Evolutionary conservation across 2,888 invertebrate species (phyloP).

Genomic region (Rapana venosa): DNA sequence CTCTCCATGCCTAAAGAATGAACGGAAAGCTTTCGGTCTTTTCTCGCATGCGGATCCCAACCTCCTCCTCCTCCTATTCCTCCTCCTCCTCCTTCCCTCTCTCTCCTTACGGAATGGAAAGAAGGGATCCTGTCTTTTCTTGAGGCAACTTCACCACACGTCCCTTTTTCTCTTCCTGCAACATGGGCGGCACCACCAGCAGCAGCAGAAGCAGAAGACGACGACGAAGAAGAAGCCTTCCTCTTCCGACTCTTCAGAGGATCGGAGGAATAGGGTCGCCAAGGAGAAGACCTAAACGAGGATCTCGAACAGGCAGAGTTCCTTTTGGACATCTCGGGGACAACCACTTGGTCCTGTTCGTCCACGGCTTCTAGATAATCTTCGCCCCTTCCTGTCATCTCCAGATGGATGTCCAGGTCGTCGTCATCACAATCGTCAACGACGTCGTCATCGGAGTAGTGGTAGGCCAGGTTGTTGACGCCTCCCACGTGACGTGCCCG

Average conservation of each 20-base stretch:
- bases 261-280: background rate
- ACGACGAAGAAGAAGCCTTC: too few relatives aligned
- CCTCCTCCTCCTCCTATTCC: background rate
- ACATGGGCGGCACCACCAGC: background rate
- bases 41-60: background rate
- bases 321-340: constrained; percentile 2
- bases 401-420: background rate
- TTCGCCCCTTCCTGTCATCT: constrained; percentile 12
- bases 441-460: constrained; percentile 19
- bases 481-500: background rate
- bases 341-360: background rate
- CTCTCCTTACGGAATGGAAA: too few relatives aligned
- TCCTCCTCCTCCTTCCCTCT: background rate
- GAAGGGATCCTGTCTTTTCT: too few relatives aligned
- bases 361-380: background rate
- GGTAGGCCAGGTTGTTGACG: constrained; percentile 45
- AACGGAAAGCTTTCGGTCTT: background rate
- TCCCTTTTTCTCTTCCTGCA: background rate
- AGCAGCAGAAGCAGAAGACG: too few relatives aligned
- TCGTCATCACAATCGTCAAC: background rate
- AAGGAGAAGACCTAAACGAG: constrained; percentile 14
- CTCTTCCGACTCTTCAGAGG: too few relatives aligned
- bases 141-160: too few relatives aligned
- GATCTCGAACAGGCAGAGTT: constrained; percentile 4
- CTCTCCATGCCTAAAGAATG: background rate